phyloP scores from a whole-genome alignment of 1,140 invertebrate genomes.

The Lysiphlebus fabarum region DNA sequence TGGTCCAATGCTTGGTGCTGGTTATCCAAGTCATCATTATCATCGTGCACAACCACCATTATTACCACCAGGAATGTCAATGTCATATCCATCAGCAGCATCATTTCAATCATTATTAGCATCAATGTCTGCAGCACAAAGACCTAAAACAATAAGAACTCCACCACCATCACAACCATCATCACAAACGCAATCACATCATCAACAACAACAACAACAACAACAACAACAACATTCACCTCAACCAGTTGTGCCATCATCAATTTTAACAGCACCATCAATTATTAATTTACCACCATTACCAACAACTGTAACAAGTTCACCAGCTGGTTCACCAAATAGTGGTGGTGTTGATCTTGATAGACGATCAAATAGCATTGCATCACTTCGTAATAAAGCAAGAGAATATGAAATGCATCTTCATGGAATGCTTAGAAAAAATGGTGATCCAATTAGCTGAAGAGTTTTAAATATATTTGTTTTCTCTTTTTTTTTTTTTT shows the following conservation, averaged over 20 bases:
- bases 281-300: constrained; percentile 2
- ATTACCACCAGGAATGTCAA: constrained; percentile 63
- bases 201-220: constrained; percentile 38
- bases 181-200: constrained; percentile 59
- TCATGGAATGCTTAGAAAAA: constrained; percentile 74
- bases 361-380: constrained; percentile 83
- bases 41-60: constrained; percentile 63
- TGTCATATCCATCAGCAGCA: constrained; percentile 64
- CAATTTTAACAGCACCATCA: constrained; percentile 45
- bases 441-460: constrained; percentile 76
- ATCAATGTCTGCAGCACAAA: constrained; percentile 71
- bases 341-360: constrained; percentile 64
- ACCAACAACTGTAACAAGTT: constrained; percentile 28
- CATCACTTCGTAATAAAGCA: constrained; percentile 83
- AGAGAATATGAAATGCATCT: constrained; percentile 86
- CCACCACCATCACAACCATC: constrained; percentile 55
- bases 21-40: constrained; percentile 57
- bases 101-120: constrained; percentile 83
- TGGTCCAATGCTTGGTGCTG: constrained; percentile 46
- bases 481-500: no score
- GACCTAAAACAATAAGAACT: constrained; percentile 48
- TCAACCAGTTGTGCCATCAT: constrained; percentile 55
- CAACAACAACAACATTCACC: constrained; percentile 50
- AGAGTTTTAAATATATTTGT: constrained; percentile 16
- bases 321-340: constrained; percentile 46